Percentiles rank a stretch among this genome's conserved stretches.
phyloP scores from a whole-genome alignment of 1,140 invertebrate genomes.

The Sycophaga agraensis region DNA sequence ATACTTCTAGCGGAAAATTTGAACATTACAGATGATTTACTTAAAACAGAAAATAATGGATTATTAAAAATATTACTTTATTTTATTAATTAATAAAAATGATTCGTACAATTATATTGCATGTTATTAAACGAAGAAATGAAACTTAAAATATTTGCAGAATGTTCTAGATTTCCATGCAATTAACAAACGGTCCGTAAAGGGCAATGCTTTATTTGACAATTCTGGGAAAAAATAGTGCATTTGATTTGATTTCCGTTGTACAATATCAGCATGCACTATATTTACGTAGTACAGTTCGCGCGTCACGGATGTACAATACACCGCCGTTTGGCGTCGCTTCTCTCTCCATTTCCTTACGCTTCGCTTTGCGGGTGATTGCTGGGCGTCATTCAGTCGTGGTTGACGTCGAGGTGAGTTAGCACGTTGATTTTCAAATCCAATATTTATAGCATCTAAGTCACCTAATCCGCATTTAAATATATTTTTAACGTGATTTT shows the following conservation, averaged over 20 bases:
- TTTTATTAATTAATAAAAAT: neutral
- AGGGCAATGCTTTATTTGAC: too few relatives aligned
- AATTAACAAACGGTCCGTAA: too few relatives aligned
- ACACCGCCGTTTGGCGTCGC: neutral
- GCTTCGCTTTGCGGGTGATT: too few relatives aligned
- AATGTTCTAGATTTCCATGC: neutral
- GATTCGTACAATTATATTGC: neutral
- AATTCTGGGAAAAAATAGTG: neutral
- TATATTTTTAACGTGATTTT: neutral
- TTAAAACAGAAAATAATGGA: neutral
- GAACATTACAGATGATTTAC: neutral
- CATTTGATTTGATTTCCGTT: neutral
- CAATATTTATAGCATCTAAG: neutral
- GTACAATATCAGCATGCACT: neutral
- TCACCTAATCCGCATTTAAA: neutral
- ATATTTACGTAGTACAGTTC: neutral
- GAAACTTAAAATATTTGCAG: neutral
- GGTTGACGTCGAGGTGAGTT: constrained; percentile 4
- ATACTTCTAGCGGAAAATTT: neutral
- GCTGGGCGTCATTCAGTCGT: neutral
- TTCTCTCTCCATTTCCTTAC: neutral
- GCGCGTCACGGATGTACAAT: constrained; percentile 5
- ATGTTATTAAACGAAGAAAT: neutral
- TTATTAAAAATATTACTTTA: neutral
- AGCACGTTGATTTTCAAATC: neutral